Percentiles rank a stretch among this genome's conserved stretches.
phyloP scores from a whole-genome alignment of 2,888 invertebrate genomes.

The Rhagonycha fulva region DNA sequence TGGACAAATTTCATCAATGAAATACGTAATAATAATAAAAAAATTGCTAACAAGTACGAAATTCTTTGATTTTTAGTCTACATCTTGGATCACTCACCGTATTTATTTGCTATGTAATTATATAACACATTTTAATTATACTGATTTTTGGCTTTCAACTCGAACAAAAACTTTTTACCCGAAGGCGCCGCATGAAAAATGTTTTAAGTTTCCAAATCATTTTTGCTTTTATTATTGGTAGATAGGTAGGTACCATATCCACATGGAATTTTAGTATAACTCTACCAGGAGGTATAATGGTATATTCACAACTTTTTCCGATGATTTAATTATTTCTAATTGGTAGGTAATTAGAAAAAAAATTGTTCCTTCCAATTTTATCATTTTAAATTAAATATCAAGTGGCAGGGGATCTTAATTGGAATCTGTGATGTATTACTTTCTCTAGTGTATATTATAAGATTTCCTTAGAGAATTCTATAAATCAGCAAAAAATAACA shows the following conservation, averaged over 20 bases:
- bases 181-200: no score
- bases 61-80: background rate
- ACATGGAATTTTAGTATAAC: no score
- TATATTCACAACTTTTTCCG: background rate
- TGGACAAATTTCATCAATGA: no score
- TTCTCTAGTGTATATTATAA: slow-evolving; percentile 20
- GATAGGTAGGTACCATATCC: no score
- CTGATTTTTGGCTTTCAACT: no score
- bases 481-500: slow-evolving; percentile 16
- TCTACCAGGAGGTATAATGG: no score
- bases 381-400: background rate
- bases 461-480: slow-evolving; percentile 18
- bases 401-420: background rate
- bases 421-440: slow-evolving; percentile 15
- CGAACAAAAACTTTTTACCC: no score
- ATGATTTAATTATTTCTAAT: background rate
- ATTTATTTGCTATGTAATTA: background rate
- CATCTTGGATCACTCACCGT: background rate
- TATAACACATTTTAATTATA: no score
- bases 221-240: no score
- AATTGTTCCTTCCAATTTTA: background rate
- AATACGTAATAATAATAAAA: no score
- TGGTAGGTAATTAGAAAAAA: background rate
- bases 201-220: no score
- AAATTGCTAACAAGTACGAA: no score